Evolutionary conservation across 2,113 vertebrate genomes (phyloP), one percentile per base, ranked within the genome.

Genomic region (Peromyscus leucopus): DNA sequence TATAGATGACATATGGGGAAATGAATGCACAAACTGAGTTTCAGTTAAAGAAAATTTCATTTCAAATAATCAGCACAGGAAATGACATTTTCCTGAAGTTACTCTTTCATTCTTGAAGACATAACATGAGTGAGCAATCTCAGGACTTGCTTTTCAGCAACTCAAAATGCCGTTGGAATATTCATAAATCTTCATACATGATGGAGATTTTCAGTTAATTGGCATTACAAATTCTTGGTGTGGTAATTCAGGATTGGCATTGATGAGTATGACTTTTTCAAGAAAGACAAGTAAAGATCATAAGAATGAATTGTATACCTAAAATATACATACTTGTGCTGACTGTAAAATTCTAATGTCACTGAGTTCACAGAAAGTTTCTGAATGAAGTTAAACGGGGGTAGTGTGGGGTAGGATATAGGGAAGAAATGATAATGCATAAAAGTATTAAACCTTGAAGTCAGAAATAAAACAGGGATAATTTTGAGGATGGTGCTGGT

Each of bases 231-330:
- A 97, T 96, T 98, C 87, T 97, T 93, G n/a, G 26, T 94, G 93
- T 97, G 93, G 94, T 98, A 97, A 97, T 93, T 97, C 93, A 97
- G 80, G 79, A 75, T 75, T 97, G 97, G 94, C 96, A 94, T 83
- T 97, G 96, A 97, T 97, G 96, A 94, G 96, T 90, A 96, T 97
- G 97, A 96, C 96, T 98, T 97, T 97, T 98, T 94, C 88, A 75
- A 96, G 87, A 85, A 65, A 94, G 95, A 95, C 96, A 97, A 85
- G 87, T 67, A 69, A 93, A 26, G 90, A 92, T 93, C 95, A 65
- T 98, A 95, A 98, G 96, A 97, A 98, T 97, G 94, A 97, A 96
- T 97, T 97, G 96, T 97, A 95, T 93, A 97, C 92, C 57, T 55
- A 94, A 89, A 72, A 97, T 92, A 51, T 16, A 86, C n/a, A 89